Evolutionary conservation across 1,140 invertebrate species (phyloP).

Genomic region (fruit fly (Drosophila melanogaster)): DNA sequence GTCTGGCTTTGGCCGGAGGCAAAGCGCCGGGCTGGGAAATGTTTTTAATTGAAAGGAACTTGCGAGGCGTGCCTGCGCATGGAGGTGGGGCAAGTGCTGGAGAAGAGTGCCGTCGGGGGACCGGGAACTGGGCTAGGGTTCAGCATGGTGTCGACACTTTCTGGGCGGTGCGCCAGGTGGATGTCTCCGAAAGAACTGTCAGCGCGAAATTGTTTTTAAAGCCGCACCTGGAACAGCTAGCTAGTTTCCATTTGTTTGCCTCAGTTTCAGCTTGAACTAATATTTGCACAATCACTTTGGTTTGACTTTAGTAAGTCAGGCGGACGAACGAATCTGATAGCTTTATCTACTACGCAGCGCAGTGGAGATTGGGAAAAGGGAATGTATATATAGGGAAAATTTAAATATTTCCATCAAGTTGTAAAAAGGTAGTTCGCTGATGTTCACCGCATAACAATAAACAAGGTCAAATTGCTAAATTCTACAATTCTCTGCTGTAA

Average conservation of each 20-base stretch:
- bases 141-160: conserved; percentile 36
- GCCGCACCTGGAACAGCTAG: conserved; percentile 26
- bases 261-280: conserved; percentile 20
- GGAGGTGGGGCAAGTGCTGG: conserved; percentile 7
- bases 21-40: conserved; percentile 54
- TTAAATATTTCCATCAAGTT: not conserved
- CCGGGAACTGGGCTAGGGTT: conserved; percentile 29
- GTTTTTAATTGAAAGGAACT: conserved; percentile 64
- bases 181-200: conserved; percentile 27
- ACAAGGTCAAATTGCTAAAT: too few species aligned
- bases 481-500: not conserved
- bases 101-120: not conserved
- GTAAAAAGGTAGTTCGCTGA: not conserved
- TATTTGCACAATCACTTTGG: conserved; percentile 15
- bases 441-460: too few species aligned
- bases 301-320: conserved; percentile 8
- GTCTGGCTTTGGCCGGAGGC: conserved; percentile 43
- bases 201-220: conserved; percentile 40
- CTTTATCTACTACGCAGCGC: not conserved
- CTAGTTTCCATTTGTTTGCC: conserved; percentile 39
- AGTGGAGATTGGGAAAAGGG: not conserved
- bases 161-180: conserved; percentile 24
- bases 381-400: not conserved
- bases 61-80: conserved; percentile 49
- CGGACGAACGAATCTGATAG: not conserved